Conservation (phyloP, 2,113 vertebrate genomes). For the Budorcas taxicolor region DNA sequence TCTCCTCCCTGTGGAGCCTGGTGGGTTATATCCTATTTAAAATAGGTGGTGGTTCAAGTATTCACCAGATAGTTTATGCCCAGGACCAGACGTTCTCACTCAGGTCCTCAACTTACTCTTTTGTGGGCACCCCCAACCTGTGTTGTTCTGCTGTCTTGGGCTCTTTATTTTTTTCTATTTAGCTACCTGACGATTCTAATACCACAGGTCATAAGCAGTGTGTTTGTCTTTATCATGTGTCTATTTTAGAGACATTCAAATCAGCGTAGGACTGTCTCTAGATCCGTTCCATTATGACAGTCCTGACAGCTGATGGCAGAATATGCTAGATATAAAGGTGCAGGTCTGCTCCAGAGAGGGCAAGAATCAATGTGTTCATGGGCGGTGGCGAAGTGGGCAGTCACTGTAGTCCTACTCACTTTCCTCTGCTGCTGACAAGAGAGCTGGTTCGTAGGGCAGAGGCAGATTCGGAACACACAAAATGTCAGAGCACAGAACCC, state of each 20-base stretch:
- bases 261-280: background rate
- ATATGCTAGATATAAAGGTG: background rate
- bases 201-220: background rate
- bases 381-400: rapidly evolving
- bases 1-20: background rate
- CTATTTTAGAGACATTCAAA: background rate
- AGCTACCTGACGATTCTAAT: background rate
- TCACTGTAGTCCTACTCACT: background rate
- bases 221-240: background rate
- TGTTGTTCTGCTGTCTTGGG: background rate
- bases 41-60: background rate
- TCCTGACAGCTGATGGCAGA: background rate
- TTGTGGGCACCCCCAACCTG: background rate
- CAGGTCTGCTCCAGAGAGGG: background rate
- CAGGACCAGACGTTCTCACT: background rate
- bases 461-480: background rate
- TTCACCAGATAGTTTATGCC: background rate
- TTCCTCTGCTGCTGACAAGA: background rate
- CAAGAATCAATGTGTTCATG: rapidly evolving
- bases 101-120: background rate
- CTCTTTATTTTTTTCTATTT: background rate
- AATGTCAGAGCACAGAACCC: background rate
- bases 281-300: background rate
- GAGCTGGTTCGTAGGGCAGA: background rate
- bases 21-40: background rate